These are phyloP conservation scores for Leucophenga maculata DNA, from an alignment of 2,888 invertebrate species.

Conservation along the genomic window DNA sequence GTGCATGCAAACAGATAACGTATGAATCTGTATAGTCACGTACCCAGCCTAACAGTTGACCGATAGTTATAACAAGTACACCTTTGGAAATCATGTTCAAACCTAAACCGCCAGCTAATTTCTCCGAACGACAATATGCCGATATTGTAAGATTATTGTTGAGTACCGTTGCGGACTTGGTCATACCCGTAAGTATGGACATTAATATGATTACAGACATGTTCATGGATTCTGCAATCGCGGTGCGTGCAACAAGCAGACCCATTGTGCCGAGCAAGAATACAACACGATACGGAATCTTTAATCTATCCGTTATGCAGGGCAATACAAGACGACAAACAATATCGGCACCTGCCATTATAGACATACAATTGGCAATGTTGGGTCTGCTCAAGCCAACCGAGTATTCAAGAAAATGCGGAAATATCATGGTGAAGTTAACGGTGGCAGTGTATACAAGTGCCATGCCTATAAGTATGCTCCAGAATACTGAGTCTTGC, in stretches of 20 bases:
- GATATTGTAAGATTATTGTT: conserved; percentile 81
- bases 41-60: conserved; percentile 78
- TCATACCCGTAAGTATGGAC: conserved; percentile 79
- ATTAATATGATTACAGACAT: conserved; percentile 74
- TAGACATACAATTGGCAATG: conserved; percentile 81
- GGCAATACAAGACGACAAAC: conserved; percentile 79
- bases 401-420: conserved; percentile 75
- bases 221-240: conserved; percentile 77
- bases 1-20: conserved; percentile 77
- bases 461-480: conserved; percentile 79
- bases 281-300: conserved; percentile 77
- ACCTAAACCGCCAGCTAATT: conserved; percentile 80
- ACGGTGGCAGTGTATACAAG: conserved; percentile 80
- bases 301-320: conserved; percentile 76
- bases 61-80: conserved; percentile 78
- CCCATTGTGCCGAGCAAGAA: conserved; percentile 77
- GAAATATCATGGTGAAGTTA: conserved; percentile 81
- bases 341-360: conserved; percentile 79
- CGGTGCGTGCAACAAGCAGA: conserved; percentile 74
- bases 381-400: conserved; percentile 72
- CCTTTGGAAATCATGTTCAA: conserved; percentile 83
- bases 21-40: conserved; percentile 79
- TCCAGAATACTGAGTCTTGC: conserved; percentile 77
- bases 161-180: conserved; percentile 82
- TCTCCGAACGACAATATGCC: conserved; percentile 76